Conservation (phyloP, 2,888 invertebrate species). For the Lamellibrachia columna region DNA sequence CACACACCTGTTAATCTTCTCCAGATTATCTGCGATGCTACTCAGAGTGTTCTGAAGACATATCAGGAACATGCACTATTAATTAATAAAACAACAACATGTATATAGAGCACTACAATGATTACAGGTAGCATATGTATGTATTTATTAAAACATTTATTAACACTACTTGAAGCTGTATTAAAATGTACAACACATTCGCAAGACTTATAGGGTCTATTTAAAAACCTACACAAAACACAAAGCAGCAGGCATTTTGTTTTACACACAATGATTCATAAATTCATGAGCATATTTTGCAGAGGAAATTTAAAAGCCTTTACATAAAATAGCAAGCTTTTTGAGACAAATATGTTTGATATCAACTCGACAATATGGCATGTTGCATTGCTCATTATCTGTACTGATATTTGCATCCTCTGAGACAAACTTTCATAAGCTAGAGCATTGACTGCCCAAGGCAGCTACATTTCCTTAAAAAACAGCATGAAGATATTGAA, state of each 20-base stretch:
- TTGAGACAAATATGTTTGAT: background rate
- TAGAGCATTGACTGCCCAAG: too few relatives aligned
- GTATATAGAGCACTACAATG: background rate
- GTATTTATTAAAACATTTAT: background rate
- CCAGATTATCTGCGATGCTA: slow-evolving; percentile 60
- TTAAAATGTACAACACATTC: background rate
- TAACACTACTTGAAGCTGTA: background rate
- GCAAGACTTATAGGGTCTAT: background rate
- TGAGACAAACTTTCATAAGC: too few relatives aligned
- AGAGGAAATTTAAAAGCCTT: background rate
- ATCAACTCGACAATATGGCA: background rate
- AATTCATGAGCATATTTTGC: background rate
- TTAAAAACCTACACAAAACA: slow-evolving; percentile 19
- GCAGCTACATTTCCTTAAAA: too few relatives aligned
- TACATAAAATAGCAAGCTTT: background rate
- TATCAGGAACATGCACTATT: slow-evolving; percentile 19
- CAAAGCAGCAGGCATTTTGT: background rate
- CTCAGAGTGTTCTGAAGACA: slow-evolving; percentile 58
- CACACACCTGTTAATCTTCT: slow-evolving; percentile 65
- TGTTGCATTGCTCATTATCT: too few relatives aligned
- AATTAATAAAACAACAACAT: background rate
- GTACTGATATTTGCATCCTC: too few relatives aligned
- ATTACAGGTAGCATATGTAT: background rate
- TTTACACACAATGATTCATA: background rate
- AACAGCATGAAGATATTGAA: too few relatives aligned